Conservation (phyloP, 2,797 vertebrate species). For the Pseudochirops cupreus region DNA sequence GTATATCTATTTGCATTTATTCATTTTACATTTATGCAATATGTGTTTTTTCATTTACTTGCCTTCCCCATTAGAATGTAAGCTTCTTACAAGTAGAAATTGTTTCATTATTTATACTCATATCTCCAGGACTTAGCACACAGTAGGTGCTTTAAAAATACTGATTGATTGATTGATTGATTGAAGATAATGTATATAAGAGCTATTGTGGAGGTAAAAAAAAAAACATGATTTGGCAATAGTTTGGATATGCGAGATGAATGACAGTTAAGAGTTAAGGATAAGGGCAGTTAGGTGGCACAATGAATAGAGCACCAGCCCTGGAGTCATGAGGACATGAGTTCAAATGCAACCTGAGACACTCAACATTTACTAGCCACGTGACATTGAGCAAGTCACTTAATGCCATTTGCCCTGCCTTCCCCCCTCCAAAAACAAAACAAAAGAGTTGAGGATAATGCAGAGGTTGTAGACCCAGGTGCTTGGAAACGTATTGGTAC, state of each 20-base stretch:
- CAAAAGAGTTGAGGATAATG: not conserved
- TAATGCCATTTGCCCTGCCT: too few species aligned
- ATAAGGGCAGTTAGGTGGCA: not conserved
- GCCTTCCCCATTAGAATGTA: not conserved
- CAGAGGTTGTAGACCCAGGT: not conserved
- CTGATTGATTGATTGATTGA: not conserved
- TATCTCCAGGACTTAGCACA: not conserved
- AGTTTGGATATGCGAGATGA: not conserved
- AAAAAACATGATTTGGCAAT: not conserved
- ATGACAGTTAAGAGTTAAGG: not conserved
- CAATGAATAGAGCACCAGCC: too few species aligned
- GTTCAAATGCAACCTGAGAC: too few species aligned
- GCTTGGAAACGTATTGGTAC: not conserved
- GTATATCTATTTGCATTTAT: not conserved
- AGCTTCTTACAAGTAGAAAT: not conserved
- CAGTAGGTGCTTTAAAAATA: not conserved
- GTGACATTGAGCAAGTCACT: too few species aligned
- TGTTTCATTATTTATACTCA: not conserved
- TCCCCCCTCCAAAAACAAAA: too few species aligned
- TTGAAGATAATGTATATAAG: not conserved
- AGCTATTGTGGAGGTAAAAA: not conserved
- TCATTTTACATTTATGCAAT: not conserved
- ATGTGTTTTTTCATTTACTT: not conserved
- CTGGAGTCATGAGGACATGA: too few species aligned
- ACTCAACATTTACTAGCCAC: too few species aligned